A percentile compares a stretch with the other conserved stretches of the same genome.
These are phyloP conservation scores for Bombus confusus DNA, from an alignment of 1,140 invertebrate genomes.

Conservation along the genomic window DNA sequence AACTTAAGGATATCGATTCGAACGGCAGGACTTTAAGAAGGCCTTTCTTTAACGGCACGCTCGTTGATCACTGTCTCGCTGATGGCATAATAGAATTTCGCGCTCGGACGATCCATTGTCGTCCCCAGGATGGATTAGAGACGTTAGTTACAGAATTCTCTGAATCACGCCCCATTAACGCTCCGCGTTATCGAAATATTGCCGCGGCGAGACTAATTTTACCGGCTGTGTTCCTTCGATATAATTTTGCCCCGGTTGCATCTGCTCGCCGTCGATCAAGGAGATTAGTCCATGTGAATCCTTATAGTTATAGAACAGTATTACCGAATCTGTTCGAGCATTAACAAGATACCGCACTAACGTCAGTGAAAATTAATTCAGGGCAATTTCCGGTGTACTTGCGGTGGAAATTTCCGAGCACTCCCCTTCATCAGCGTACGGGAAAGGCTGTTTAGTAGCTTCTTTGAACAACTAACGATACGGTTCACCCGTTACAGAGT, in stretches of 20 bases:
- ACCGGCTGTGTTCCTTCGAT: background rate
- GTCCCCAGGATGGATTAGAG: background rate
- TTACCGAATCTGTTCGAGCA: conserved; percentile 40
- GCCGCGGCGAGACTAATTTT: conserved; percentile 22
- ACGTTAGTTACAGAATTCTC: conserved; percentile 1
- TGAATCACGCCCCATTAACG: background rate
- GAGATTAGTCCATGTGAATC: conserved; percentile 23
- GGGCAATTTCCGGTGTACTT: conserved; percentile 1
- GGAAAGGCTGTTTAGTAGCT: background rate
- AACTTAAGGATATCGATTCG: background rate
- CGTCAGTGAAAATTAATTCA: conserved; percentile 38
- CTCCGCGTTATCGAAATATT: conserved; percentile 13
- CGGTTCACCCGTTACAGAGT: background rate
- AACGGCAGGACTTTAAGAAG: background rate
- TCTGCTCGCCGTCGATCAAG: conserved; percentile 29
- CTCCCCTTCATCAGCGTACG: background rate
- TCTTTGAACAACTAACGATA: background rate
- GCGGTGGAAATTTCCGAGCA: background rate
- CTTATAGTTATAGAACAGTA: background rate
- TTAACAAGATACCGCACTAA: conserved; percentile 27
- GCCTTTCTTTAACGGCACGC: background rate
- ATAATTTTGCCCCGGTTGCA: conserved; percentile 17
- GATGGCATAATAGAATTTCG: conserved; percentile 22
- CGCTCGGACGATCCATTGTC: conserved; percentile 30
- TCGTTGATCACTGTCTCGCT: conserved; percentile 45